Base-by-base conservation (phyloP, 2,888 invertebrate species). In the Drosophila fungiperda region DNA sequence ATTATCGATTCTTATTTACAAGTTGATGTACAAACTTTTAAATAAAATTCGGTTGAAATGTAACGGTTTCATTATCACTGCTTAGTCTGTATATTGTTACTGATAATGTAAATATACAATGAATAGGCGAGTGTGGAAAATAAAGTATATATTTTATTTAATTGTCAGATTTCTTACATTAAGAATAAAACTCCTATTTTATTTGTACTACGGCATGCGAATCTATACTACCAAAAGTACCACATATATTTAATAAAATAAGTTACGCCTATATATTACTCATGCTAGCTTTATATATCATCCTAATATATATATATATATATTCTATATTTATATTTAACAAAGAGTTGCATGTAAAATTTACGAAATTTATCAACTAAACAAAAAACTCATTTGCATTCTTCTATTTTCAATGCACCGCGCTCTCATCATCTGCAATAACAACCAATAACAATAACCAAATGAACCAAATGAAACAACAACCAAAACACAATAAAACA, bases 341-440 rank as follows among this genome's bases (percentile, higher is more conserved):
- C 11, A 32, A 52, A 53, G 52, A 45, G 64, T 45, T 79, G 86
- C 86, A 87, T 87, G 86, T 69, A 61, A 33, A 79, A 38, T 60
- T 61, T 36, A 80, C 73, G 20, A 89, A 83, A 90, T 87, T 89
- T 55, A 38, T 64, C 48, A 64, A 87, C 87, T 87, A 87, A 88
- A 90, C 80, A 57, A 63, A 53, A 67, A 83, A 88, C 85, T 88
- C 89, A 88, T 90, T 88, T 88, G 87, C 89, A 83, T 85, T 89
- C 82, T 89, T 90, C 89, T 89, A 89, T 67, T 90, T 88, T 85
- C 90, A 85, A 90, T 87, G 87, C 86, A 87, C 87, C 40, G 86
- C 87, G 88, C 90, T 76, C 75, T 81, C 89, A 81, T 87, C 80
- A 87, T 79, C 53, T 50, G 55, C 45, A 45, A 45, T 20, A 23